Conservation (phyloP, 1,140 invertebrate species). For the Rhagoletis pomonella region DNA sequence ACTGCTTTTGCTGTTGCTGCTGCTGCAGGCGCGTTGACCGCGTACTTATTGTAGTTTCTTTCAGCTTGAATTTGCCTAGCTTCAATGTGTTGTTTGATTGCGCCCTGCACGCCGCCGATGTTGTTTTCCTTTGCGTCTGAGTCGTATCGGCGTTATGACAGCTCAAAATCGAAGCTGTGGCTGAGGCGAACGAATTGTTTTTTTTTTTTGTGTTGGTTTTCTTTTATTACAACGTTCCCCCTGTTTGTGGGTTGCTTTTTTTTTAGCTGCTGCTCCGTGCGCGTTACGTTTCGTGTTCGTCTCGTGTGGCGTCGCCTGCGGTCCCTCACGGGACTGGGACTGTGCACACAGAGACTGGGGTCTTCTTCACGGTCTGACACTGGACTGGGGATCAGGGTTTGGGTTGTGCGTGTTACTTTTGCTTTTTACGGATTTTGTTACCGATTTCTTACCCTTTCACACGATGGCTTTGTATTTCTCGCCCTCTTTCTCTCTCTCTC, state of each 20-base stretch:
- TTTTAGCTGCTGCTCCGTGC: neutral
- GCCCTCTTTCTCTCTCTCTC: neutral
- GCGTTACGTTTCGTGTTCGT: neutral
- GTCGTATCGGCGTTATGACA: conserved; percentile 9
- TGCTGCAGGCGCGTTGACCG: neutral
- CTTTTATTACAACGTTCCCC: neutral
- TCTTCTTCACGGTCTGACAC: neutral
- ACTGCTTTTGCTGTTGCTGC: neutral
- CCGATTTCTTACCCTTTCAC: neutral
- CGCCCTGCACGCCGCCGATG: neutral
- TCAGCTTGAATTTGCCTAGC: conserved; percentile 25
- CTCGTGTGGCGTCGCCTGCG: neutral
- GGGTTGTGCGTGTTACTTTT: neutral
- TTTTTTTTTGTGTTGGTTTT: neutral
- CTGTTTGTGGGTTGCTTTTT: neutral
- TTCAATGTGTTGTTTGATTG: neutral
- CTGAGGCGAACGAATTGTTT: neutral
- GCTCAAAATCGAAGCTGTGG: neutral
- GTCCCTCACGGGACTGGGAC: neutral
- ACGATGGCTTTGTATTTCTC: too few relatives aligned
- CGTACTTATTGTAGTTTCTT: conserved; percentile 23
- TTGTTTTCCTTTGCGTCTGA: conserved; percentile 7
- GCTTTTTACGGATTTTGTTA: neutral
- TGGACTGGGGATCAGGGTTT: neutral
- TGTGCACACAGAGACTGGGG: neutral